These are phyloP conservation scores for Gerris buenoi DNA, from an alignment of 1,140 invertebrate genomes.

Conservation along the genomic window DNA sequence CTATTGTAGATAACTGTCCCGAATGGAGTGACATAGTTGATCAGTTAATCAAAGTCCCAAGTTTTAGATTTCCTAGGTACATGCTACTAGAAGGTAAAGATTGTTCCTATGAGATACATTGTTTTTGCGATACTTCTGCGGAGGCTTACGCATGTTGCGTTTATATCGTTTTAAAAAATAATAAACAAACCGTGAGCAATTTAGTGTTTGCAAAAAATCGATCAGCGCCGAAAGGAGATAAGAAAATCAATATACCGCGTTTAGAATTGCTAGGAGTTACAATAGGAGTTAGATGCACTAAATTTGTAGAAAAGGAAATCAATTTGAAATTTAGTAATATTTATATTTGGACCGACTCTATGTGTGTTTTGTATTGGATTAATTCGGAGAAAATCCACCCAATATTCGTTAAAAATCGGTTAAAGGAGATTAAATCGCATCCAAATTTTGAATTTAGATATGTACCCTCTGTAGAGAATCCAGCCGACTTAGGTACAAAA, in stretches of 20 bases:
- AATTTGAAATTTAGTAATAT: not conserved
- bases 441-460: not conserved
- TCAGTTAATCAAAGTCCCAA: not conserved
- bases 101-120: not conserved
- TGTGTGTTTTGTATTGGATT: not conserved
- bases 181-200: not conserved
- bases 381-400: not conserved
- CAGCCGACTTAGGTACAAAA: not conserved
- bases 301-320: not conserved
- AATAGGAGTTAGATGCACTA: not conserved
- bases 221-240: not conserved
- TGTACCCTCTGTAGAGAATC: not conserved
- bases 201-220: not conserved
- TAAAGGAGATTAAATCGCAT: not conserved
- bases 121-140: not conserved
- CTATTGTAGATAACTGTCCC: not conserved
- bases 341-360: not conserved
- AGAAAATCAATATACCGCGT: not conserved
- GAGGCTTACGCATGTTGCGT: not conserved
- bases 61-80: not conserved
- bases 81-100: too few species aligned
- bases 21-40: not conserved
- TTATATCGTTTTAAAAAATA: not conserved
- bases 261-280: not conserved
- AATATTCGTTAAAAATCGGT: not conserved